A percentile compares a stretch with the other conserved stretches of the same genome.
Evolutionary conservation across 2,113 vertebrate species (phyloP).

Genomic region (Halcyon senegalensis): DNA sequence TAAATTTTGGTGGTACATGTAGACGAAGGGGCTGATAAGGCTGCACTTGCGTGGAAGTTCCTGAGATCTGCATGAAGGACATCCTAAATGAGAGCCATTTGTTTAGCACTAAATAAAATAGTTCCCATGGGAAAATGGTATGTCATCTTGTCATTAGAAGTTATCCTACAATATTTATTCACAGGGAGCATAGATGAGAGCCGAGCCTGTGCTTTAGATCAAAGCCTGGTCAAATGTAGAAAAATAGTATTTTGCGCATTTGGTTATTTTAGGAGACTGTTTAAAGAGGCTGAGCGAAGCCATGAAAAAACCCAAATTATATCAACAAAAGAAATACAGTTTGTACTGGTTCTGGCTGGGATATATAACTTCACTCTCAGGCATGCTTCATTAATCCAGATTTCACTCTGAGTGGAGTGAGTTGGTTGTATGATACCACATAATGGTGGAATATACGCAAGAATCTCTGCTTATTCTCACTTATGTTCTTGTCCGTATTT

Average conservation of each 20-base stretch:
- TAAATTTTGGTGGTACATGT: neutral
- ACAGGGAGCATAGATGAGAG: neutral
- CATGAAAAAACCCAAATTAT: neutral
- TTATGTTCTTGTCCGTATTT: constrained; percentile 26
- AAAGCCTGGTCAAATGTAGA: neutral
- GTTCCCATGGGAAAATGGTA: neutral
- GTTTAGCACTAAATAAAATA: neutral
- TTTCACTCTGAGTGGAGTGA: neutral
- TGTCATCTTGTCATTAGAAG: neutral
- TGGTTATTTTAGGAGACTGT: neutral
- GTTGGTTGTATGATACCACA: neutral
- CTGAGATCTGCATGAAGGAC: neutral
- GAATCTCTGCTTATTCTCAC: neutral
- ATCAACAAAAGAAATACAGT: neutral
- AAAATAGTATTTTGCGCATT: neutral
- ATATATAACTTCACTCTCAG: neutral
- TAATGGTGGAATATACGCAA: neutral
- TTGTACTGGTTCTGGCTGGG: neutral
- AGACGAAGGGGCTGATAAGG: neutral
- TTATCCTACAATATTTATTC: neutral
- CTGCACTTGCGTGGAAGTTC: accelerated
- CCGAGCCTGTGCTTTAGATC: neutral
- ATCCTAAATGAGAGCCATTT: neutral
- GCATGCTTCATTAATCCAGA: neutral
- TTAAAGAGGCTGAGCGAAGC: neutral